Evolutionary conservation across 2,113 vertebrate species (phyloP).

Genomic region (Onychostoma macrolepis): DNA sequence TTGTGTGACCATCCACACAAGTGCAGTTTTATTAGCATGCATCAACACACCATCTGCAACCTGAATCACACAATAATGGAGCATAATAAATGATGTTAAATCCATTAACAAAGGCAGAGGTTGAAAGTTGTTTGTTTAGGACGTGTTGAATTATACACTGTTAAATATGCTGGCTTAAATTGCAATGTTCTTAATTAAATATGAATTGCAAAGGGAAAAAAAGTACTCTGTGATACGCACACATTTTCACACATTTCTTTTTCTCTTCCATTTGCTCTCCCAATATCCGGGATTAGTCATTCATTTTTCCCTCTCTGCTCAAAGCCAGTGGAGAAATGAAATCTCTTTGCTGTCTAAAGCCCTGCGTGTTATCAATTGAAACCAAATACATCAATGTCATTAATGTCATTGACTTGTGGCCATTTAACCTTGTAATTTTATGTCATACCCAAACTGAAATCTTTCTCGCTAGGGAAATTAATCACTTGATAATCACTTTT

Average conservation of each 20-base stretch:
- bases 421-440: conserved; percentile 56
- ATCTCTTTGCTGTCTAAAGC: conserved; percentile 36
- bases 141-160: conserved; percentile 2
- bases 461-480: conserved; percentile 51
- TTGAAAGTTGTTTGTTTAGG: conserved; percentile 41
- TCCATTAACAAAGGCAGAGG: conserved; percentile 30
- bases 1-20: conserved; percentile 41
- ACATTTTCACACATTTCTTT: conserved; percentile 16
- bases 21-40: conserved; percentile 42
- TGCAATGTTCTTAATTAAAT: conserved; percentile 25
- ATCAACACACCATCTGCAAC: conserved; percentile 38
- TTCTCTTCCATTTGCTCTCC: conserved; percentile 15
- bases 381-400: conserved; percentile 41
- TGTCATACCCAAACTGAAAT: conserved; percentile 47
- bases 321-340: conserved; percentile 39
- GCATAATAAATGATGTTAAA: conserved; percentile 45
- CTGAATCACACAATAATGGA: conserved; percentile 44
- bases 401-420: conserved; percentile 39
- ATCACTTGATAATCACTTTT: conserved; percentile 57
- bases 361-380: conserved; percentile 47
- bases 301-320: conserved; percentile 42
- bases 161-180: conserved; percentile 28
- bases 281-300: conserved; percentile 43
- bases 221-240: background rate
- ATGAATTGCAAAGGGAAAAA: background rate